Base-by-base conservation (phyloP, 2,113 vertebrate species). In the Daboia siamensis region DNA sequence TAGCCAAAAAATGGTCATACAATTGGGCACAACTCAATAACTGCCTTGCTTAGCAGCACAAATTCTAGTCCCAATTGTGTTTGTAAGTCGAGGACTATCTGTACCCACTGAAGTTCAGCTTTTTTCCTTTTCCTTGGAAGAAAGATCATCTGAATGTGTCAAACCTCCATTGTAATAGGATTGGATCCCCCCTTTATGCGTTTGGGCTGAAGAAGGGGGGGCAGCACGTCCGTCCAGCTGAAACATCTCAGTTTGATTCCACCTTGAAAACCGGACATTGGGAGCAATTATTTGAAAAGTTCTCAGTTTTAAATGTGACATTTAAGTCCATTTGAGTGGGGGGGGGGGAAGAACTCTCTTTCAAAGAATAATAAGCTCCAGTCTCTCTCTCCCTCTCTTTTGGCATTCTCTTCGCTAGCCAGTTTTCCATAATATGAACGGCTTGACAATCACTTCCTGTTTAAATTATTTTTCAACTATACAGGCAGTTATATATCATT, bases 401-500 rank as follows among this genome's bases (percentile, higher is more conserved):
- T 54, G 64, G 95, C 87, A 95, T 96, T 97, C 96, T 94, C 96
- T 97, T 97, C 97, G 96, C 92, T 96, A 96, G 95, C 91, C 94
- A 95, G 93, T 97, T 98, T 98, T 98, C 97, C 97, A 97, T 98
- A 97, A 97, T 97, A 97, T 96, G 96, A 97, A 94, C 97, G 94
- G 97, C 97, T 97, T 97, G 97, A 97, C 96, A 96, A 96, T 97
- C 96, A 96, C 96, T 97, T 96, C 97, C 97, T 97, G 97, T 98
- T 97, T 97, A 98, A 98, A 97, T 98, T 97, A 97, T 97, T 96
- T 97, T 97, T 97, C 97, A 98, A 97, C 97, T 94, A 97, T 96
- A 97, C 97, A 96, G 97, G 97, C 97, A 97, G 95, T 95, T 96
- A 94, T 95, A 93, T 94, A 86, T 94, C 87, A 97, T 55, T 95